Evolutionary conservation across 2,113 vertebrate species (phyloP).

Genomic region (Motacilla alba): DNA sequence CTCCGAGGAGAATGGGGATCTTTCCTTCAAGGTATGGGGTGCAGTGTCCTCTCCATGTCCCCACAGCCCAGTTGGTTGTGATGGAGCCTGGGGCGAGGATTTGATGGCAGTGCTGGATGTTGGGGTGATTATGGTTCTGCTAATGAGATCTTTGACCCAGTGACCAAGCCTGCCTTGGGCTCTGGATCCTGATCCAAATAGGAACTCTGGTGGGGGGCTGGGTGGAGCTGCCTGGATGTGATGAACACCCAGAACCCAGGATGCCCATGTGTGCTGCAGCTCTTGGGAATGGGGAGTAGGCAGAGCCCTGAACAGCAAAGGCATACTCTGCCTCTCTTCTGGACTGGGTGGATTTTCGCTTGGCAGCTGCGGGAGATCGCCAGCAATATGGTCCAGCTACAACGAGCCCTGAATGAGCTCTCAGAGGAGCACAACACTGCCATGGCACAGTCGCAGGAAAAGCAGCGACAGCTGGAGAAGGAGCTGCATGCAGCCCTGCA

Average conservation of each 20-base stretch:
- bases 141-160: not conserved
- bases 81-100: accelerated
- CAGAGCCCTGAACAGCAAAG: not conserved
- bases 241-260: not conserved
- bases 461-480: slow-evolving; percentile 68
- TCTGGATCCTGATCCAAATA: not conserved
- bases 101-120: accelerated
- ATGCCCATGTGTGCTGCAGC: too few relatives aligned
- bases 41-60: accelerated
- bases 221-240: too few relatives aligned
- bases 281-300: not conserved
- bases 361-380: slow-evolving; percentile 78
- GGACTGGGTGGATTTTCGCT: not conserved
- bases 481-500: slow-evolving; percentile 75
- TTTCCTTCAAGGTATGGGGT: slow-evolving; percentile 81
- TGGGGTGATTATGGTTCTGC: not conserved
- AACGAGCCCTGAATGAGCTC: slow-evolving; percentile 78
- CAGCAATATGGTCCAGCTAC: slow-evolving; percentile 75
- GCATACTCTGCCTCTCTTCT: accelerated
- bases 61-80: not conserved
- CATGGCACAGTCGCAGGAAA: slow-evolving; percentile 67
- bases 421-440: slow-evolving; percentile 73
- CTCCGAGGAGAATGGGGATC: slow-evolving; percentile 84
- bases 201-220: too few relatives aligned
- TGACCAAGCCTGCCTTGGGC: not conserved